Conservation (phyloP, 2,888 invertebrate species). For the Hypomecis atomaria region DNA sequence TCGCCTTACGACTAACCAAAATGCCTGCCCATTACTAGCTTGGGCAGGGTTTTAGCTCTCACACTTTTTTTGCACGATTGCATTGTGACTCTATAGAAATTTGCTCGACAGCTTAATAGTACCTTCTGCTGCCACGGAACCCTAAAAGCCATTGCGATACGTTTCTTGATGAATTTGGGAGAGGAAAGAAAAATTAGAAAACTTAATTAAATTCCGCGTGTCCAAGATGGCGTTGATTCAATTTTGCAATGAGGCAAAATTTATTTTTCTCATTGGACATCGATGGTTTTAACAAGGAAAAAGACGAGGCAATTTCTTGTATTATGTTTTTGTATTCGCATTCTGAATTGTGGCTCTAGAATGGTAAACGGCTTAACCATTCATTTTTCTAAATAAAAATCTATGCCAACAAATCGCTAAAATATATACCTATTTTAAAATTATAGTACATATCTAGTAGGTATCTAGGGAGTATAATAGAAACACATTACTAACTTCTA, state of each 20-base stretch:
- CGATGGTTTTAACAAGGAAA: background rate
- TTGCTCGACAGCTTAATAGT: too few relatives aligned
- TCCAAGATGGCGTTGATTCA: constrained; percentile 23
- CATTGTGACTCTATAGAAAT: too few relatives aligned
- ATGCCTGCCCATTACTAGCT: too few relatives aligned
- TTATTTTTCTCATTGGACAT: constrained; percentile 2
- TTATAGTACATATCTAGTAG: too few relatives aligned
- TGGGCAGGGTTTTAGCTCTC: too few relatives aligned
- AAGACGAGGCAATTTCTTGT: background rate
- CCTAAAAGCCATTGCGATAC: background rate
- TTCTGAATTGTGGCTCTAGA: background rate
- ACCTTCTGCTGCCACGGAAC: too few relatives aligned
- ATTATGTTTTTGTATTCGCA: background rate
- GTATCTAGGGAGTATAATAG: too few relatives aligned
- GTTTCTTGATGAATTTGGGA: constrained; percentile 3
- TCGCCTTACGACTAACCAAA: too few relatives aligned
- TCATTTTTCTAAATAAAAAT: background rate
- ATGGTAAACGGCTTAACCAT: background rate
- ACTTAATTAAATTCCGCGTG: constrained; percentile 30
- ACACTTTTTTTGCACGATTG: too few relatives aligned
- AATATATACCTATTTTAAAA: too few relatives aligned
- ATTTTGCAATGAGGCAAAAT: constrained; percentile 12
- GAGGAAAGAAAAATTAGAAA: constrained; percentile 17
- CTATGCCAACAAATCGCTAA: too few relatives aligned
- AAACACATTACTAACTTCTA: too few relatives aligned